Percentiles rank a stretch among this genome's conserved stretches.
phyloP scores from a whole-genome alignment of 2,113 vertebrate genomes.

The Capreolus pygargus region DNA sequence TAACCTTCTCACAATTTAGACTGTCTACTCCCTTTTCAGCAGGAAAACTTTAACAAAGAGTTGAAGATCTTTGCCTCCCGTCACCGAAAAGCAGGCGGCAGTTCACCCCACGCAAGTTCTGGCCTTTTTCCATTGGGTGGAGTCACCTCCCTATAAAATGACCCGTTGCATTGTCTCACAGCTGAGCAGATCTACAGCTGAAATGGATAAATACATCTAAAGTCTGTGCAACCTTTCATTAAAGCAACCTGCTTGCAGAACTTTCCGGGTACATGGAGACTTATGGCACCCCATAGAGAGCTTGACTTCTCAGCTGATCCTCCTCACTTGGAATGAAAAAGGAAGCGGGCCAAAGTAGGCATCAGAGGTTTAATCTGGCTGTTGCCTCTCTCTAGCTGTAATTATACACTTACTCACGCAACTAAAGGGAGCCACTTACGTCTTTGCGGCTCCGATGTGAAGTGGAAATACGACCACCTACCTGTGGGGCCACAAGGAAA shows the following conservation, averaged over 20 bases:
- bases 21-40: neutral
- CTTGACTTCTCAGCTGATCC: neutral
- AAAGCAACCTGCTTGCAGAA: neutral
- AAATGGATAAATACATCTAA: neutral
- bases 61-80: neutral
- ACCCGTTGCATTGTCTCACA: neutral
- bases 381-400: neutral
- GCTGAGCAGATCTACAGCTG: neutral
- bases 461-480: neutral
- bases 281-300: neutral
- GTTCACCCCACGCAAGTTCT: accelerated
- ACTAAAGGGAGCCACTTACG: neutral
- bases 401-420: neutral
- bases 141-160: neutral
- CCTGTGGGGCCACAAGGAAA: neutral
- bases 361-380: accelerated
- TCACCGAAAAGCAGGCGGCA: neutral
- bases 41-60: neutral
- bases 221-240: neutral
- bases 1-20: neutral
- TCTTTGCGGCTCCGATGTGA: neutral
- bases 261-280: neutral
- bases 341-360: neutral
- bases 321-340: neutral
- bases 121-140: neutral